Base-by-base conservation (phyloP, 2,113 vertebrate genomes). In the Heterotilapia buettikoferi region DNA sequence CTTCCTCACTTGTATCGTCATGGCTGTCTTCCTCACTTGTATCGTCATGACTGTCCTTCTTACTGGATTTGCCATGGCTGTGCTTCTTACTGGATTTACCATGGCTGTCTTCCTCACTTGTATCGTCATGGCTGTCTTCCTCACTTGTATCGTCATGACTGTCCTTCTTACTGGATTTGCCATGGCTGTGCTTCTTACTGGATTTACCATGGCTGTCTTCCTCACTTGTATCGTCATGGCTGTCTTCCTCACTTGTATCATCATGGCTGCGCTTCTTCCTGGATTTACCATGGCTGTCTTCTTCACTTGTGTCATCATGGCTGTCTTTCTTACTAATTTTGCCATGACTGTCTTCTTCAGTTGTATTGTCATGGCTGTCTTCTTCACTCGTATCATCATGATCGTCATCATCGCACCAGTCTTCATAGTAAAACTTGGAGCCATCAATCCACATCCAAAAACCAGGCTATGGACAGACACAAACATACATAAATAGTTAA, bases 401-500 rank as follows among this genome's bases (percentile, higher is more conserved):
- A 10, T 73, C 8, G 0, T 45, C 13, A 1, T 59, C 50, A 1
- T 3, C 0, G 2, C 2, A 2, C 88, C 90, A 92, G 86, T 93
- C 12, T 1, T 83, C 1, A 3, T 88, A 92, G 10, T 71, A 0
- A 18, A 92, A 94, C 57, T 7, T 84, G 14, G 87, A 79, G 16
- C 93, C 93, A 7, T 94, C 93, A 2, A 16, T 73, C 93, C 92
- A 94, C 91, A 92, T 31, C 93, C 93, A 93, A 2, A 52, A 2
- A 1, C 4, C 4, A 3, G 5, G 1, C 91, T 93, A 4, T 2
- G 6, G 24, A 78, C 2, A 61, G 6, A 81, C 4, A 33, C 12
- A 80, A 6, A 82, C n/a, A n/a, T 24, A 29, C 68, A 47, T 14
- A 33, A 24, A 33, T 1, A 47, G 21, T 18, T 7, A 76, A 76